Evolutionary conservation across 2,888 invertebrate genomes (phyloP), one percentile per base, ranked within the genome.

Genomic region (Caenorhabditis japonica): DNA sequence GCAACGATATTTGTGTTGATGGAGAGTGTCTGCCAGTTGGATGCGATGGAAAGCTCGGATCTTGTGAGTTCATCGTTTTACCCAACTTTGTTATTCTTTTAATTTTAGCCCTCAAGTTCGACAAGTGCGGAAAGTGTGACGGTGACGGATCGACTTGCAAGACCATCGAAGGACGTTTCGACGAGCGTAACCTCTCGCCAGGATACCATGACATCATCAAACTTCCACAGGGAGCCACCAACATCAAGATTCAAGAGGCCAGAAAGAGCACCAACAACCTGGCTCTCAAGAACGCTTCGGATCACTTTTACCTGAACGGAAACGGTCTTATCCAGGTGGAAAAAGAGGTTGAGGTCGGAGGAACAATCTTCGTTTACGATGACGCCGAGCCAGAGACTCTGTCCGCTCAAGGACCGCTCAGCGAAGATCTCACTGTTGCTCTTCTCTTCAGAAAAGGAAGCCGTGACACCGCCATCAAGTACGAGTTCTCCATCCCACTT

Each of bases 21-120:
- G 97, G 97, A 66, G 91, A 91, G 88, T 99, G 97, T 88, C 92
- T 93, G 93, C 92, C 93, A 8, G 94, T 96, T 41, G 97, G 97
- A 62, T 97, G 97, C 88, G 96, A 97, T 89, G 92, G 93, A 91
- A 93, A 94, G 92, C 90, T 97, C 84, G 96, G 95, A 12, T 96
- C 96, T 4, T 90, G 83, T 84, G 47, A 56, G 76, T 47, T 25
- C 4, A 13, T 3, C 51, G 13, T 51, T 13, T n/a, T 33, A 39
- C 7, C 23, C n/a, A 19, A 21, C 33, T 12, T 15, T 7, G 30
- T 7, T 7, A 30, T 23, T 25, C 25, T 41, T 13, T 33, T 25
- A 12, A 17, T 62, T 52, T 55, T 62, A 81, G 82, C 91, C 59
- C 92, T 92, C 10, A 91, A 91, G 81, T 94, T 94, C 89, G 97